A percentile compares a stretch with the other conserved stretches of the same genome.
Conservation (phyloP, 2,113 vertebrate genomes). For the Lontra canadensis region DNA sequence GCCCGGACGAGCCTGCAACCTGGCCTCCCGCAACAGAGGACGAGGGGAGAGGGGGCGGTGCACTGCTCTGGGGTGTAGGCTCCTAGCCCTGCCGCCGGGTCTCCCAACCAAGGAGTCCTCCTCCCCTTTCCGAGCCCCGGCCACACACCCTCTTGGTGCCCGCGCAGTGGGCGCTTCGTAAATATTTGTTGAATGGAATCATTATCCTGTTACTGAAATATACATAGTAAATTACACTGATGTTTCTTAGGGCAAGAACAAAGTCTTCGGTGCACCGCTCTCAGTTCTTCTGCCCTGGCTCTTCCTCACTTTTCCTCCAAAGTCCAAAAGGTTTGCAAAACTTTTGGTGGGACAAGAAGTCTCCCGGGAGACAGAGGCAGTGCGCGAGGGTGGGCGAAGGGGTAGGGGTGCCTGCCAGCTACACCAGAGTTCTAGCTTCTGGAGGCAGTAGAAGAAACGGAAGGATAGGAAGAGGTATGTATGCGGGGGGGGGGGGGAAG, state of each 20-base stretch:
- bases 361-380: neutral
- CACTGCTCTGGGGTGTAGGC: neutral
- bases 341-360: neutral
- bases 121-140: neutral
- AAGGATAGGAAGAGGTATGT: neutral
- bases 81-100: neutral
- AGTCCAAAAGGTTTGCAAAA: conserved; percentile 17
- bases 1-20: neutral
- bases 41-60: neutral
- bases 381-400: neutral
- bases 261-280: neutral
- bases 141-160: conserved; percentile 41
- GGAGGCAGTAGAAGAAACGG: neutral
- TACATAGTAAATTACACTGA: conserved; percentile 40
- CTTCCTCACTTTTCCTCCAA: neutral
- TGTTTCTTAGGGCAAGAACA: conserved; percentile 19
- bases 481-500: neutral
- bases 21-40: neutral
- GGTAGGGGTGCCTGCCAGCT: neutral
- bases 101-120: neutral
- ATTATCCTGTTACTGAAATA: conserved; percentile 59
- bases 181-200: conserved; percentile 74
- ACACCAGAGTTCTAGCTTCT: neutral
- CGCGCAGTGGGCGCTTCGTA: conserved; percentile 42
- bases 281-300: neutral